Conservation (phyloP, 2,797 vertebrate genomes). For the Labeo calbasu region DNA sequence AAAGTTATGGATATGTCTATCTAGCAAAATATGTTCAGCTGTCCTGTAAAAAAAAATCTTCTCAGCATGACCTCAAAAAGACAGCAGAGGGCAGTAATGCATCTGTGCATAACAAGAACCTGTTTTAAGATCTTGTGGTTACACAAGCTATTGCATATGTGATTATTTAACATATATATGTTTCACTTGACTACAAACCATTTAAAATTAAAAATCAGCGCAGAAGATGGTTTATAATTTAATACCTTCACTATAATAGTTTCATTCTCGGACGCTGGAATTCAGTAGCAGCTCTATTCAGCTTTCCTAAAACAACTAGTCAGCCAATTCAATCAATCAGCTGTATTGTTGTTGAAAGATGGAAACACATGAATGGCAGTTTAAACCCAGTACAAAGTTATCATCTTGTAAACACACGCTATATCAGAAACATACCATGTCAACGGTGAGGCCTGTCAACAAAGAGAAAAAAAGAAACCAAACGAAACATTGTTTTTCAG, state of each 20-base stretch:
- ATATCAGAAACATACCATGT: background rate
- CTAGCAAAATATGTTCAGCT: background rate
- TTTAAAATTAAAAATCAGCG: background rate
- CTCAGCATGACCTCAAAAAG: background rate
- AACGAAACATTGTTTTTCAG: background rate
- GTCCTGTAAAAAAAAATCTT: background rate
- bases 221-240: background rate
- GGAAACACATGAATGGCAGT: background rate
- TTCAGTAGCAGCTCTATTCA: background rate
- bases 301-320: background rate
- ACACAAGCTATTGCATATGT: constrained; percentile 13
- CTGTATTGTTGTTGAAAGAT: background rate
- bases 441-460: constrained; percentile 2
- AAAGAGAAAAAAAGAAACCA: background rate
- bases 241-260: background rate
- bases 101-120: background rate
- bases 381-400: background rate
- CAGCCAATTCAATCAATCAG: background rate
- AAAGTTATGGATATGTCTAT: background rate
- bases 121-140: constrained; percentile 1
- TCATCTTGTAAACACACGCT: background rate
- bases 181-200: background rate
- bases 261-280: background rate
- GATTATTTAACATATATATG: background rate
- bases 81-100: constrained; percentile 53